Evolutionary conservation across 2,113 vertebrate genomes (phyloP), one percentile per base, ranked within the genome.

Genomic region (Cacatua alba): DNA sequence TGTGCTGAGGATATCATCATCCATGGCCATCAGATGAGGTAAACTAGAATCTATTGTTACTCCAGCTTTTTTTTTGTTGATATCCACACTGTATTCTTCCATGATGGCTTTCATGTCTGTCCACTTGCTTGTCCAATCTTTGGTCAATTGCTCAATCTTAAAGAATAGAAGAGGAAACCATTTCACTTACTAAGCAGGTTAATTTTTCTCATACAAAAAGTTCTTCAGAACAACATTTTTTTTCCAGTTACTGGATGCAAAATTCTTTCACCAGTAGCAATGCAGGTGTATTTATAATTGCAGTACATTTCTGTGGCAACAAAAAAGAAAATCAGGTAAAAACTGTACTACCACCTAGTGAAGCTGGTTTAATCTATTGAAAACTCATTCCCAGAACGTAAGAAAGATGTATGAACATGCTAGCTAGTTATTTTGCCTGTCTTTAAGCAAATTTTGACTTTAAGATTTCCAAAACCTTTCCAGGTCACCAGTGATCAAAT

Each of bases 41-140:
- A 98, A 97, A 92, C 97, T 98, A 39, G 99, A 99, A 96, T 98
- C 98, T 89, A 99, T 99, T 82, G 98, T 98, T 89, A 99, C 98
- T 51, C 99, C 98, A 10, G 98, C 98, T 88, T 94, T 98, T 95
- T 98, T 98, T 94, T 98, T 98, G 98, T 99, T 99, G 97, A 99
- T 99, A 97, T 99, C 99, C 96, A 99, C 98, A 18, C 98, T 98
- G 96, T 99, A 99, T 83, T 98, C 98, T 92, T 99, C 98, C 98
- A 99, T 94, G 37, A 99, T 98, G 76, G 98, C 98, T 97, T 98
- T 98, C 97, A 98, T 99, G 94, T 99, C 98, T n/a, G 88, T 97
- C 99, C 99, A 99, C 92, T 98, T 98, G 92, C 96, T 98, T 2
- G 98, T 98, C 99, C 99, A 99, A 94, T 99, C 99, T 97, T 99